These are phyloP conservation scores for Melanocharis versteri DNA, from an alignment of 2,113 vertebrate genomes.

Conservation along the genomic window DNA sequence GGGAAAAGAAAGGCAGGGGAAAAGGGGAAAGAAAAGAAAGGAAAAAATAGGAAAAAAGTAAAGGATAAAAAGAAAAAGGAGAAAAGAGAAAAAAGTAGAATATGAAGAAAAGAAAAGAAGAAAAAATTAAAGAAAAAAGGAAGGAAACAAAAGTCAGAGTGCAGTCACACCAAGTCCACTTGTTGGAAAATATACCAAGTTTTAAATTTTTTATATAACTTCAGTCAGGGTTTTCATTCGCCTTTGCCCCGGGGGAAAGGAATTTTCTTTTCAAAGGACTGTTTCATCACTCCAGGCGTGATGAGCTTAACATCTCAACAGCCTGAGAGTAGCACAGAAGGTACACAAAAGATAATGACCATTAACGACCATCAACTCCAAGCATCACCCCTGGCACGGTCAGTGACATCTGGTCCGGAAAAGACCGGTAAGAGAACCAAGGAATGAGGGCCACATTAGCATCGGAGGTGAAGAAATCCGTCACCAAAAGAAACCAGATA, in stretches of 20 bases:
- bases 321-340: neutral
- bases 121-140: too few species aligned
- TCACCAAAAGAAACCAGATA: neutral
- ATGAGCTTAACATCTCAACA: neutral
- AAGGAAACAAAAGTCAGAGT: too few species aligned
- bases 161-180: too few species aligned
- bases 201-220: neutral
- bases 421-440: neutral
- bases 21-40: neutral
- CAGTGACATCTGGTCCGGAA: neutral
- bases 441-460: neutral
- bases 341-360: neutral
- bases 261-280: neutral
- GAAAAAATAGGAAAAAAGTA: fast-evolving
- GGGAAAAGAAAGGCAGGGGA: fast-evolving
- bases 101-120: neutral
- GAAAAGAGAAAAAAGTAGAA: too few species aligned
- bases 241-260: neutral
- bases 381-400: neutral
- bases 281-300: neutral
- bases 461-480: fast-evolving
- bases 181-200: neutral
- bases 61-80: neutral
- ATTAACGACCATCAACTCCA: neutral
- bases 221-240: fast-evolving